Evolutionary conservation across 1,140 invertebrate species (phyloP), one percentile per base, ranked within the genome.

Genomic region (Drosophila rhopaloa): DNA sequence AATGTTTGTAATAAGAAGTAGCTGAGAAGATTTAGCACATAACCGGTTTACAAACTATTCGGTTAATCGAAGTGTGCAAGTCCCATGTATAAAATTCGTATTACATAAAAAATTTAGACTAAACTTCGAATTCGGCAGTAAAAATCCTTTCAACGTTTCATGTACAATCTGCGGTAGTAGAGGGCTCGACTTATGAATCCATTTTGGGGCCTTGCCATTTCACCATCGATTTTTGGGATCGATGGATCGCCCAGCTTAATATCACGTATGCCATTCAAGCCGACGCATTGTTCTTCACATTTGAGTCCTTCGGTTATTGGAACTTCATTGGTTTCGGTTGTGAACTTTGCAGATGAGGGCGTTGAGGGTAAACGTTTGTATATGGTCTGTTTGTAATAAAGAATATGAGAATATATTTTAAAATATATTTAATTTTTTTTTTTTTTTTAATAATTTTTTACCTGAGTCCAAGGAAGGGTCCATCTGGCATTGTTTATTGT

Each of bases 151-250:
- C 7, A 50, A 16, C 48, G 48, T 14, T 32, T 35, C 0, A 50
- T 10, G 29, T 50, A 50, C 13, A 35, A 14, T 13, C 48, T 14
- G 4, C 48, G 48, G n/a, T 50, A 50, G 48, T 14, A 50, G 13
- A 50, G 29, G n/a, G 27, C 48, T 16, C 48, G 48, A 8, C 48
- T 51, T 32, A 51, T 35, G 0, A 51, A 51, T 5, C 48, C 48
- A 14, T 29, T 51, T 51, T 27, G 27, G 4, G 27, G 27, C 8
- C 9, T 4, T 1, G n/a, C 1, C 44, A 24, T 16, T 14, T 11
- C n/a, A 1, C 13, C 5, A 16, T 35, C 29, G 47, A 50, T 32
- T 10, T 14, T 32, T 5, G 47, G 13, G 14, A 50, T 32, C n/a
- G 9, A 7, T 11, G 29, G 29, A 29, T 51, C n/a, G n/a, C 8